Percentiles rank a stretch among this genome's conserved stretches.
Conservation (phyloP, 2,113 vertebrate species). For the Cricetomys ansorgei region DNA sequence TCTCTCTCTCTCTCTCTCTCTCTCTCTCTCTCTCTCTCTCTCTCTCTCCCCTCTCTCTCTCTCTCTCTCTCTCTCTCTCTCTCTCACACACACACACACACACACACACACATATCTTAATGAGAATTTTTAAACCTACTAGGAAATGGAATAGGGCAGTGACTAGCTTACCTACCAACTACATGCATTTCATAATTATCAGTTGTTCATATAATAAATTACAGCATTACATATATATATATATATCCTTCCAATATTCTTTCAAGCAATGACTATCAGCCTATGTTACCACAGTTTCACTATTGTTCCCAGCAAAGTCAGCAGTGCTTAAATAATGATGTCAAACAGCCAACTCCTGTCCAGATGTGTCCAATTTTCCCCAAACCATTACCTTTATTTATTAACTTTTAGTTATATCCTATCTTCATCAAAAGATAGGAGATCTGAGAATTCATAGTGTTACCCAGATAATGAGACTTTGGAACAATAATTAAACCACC, state of each 20-base stretch:
- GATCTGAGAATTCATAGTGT: background rate
- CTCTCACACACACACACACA: too few relatives aligned
- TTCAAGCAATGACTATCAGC: background rate
- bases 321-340: background rate
- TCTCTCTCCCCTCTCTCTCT: too few relatives aligned
- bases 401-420: background rate
- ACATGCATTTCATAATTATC: background rate
- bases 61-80: too few relatives aligned
- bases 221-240: background rate
- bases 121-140: background rate
- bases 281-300: background rate
- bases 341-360: background rate
- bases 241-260: background rate
- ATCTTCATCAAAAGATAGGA: background rate
- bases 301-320: background rate
- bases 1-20: too few relatives aligned
- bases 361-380: background rate
- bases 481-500: background rate
- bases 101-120: background rate
- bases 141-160: background rate
- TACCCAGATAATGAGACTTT: background rate
- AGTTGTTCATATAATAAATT: background rate
- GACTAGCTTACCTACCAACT: background rate
- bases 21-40: too few relatives aligned
- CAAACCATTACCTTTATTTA: background rate